phyloP scores from a whole-genome alignment of 2,113 vertebrate genomes.

The Martes martes region DNA sequence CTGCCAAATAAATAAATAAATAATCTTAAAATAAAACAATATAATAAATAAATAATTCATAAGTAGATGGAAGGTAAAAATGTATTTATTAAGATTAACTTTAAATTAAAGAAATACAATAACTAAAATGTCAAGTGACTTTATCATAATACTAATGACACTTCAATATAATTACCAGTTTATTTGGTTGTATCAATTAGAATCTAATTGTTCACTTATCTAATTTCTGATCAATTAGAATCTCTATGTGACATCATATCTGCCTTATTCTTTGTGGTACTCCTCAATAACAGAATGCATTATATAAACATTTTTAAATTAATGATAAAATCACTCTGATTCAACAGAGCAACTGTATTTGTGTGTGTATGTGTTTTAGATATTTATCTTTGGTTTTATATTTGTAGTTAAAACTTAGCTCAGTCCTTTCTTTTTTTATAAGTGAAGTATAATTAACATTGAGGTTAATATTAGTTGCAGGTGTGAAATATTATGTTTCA shows the following conservation, averaged over 20 bases:
- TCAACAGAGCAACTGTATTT: background rate
- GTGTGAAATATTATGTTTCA: background rate
- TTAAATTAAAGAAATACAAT: background rate
- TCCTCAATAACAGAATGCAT: background rate
- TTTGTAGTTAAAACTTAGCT: background rate
- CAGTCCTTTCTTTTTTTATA: background rate
- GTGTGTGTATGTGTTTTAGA: background rate
- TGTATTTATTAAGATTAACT: background rate
- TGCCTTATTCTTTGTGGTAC: background rate
- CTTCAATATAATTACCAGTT: background rate
- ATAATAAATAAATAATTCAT: too few relatives aligned
- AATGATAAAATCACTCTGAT: background rate
- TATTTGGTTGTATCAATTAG: background rate
- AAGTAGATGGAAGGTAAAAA: too few relatives aligned
- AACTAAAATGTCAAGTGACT: background rate
- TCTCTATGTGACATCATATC: background rate
- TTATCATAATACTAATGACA: background rate
- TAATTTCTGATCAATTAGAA: background rate
- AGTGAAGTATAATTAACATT: background rate
- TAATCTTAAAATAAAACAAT: too few relatives aligned
- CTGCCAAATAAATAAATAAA: too few relatives aligned
- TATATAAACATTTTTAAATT: background rate
- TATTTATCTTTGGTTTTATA: background rate
- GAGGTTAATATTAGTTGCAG: background rate
- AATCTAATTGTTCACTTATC: background rate